Evolutionary conservation across 2,888 invertebrate genomes (phyloP), one percentile per base, ranked within the genome.

Genomic region (Ectemnius cavifrons): DNA sequence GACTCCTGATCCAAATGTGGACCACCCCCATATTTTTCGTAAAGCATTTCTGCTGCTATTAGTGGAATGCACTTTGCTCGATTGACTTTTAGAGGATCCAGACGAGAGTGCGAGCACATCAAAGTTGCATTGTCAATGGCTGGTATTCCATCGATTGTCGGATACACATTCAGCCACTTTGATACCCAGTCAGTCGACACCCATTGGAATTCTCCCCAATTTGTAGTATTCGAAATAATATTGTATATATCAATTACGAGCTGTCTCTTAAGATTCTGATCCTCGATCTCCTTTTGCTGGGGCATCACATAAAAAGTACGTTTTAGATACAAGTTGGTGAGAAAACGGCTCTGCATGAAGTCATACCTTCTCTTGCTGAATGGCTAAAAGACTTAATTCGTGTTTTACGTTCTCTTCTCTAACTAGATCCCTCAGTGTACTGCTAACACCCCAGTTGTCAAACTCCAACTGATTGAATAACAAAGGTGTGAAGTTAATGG

Each of bases 181-280:
- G 86, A 88, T 11, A 94, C 81, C 93, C 93, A 94, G 23, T 91
- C 91, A 2, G 89, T 91, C 8, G 92, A 90, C 28, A 94, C 88
- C 90, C 92, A 93, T 79, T 93, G 92, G 78, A 89, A 92, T 37
- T 89, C 85, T 2, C 74, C 75, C 71, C 81, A 85, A 2, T 75
- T 77, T 11, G 72, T 77, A 16, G 81, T 68, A 69, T 75, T 83
- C 37, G 81, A 81, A 37, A 89, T 82, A 49, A 87, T 86, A 20
- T 88, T 84, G 68, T 89, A 91, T 52, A 89, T 84, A 67, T 90
- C 87, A 73, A 90, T 85, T 2, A 91, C 89, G 4, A 90, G 79
- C 67, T 89, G 89, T 11, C 90, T 84, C 68, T 90, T 91, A 2
- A 84, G 84, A 65, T 90, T 90, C 47, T 89, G 89, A 73, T 88